These are phyloP conservation scores for Colinus virginianus DNA, from an alignment of 2,113 vertebrate species.

Conservation along the genomic window DNA sequence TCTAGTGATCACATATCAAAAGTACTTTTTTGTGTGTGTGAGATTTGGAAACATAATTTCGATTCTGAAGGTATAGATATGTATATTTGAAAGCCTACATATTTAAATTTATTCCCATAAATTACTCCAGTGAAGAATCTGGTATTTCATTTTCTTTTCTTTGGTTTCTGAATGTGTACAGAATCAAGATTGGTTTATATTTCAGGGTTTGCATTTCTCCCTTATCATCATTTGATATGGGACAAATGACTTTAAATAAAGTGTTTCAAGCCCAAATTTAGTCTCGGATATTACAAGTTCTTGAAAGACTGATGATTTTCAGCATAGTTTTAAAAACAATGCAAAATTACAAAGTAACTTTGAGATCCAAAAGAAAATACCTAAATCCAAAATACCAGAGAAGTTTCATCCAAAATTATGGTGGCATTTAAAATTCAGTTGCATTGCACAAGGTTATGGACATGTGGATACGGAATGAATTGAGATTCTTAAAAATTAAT, in stretches of 20 bases:
- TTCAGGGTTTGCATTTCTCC: neutral
- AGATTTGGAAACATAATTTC: neutral
- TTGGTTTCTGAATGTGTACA: neutral
- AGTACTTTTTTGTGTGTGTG: neutral
- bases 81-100: neutral
- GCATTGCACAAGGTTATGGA: neutral
- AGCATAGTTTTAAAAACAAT: neutral
- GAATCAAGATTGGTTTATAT: neutral
- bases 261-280: neutral
- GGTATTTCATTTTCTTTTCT: neutral
- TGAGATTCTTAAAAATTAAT: neutral
- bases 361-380: neutral
- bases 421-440: neutral
- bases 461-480: neutral
- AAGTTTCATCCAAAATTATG: neutral
- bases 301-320: rapidly evolving
- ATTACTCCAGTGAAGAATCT: neutral
- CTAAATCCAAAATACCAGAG: neutral
- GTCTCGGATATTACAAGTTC: neutral
- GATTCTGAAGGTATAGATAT: neutral
- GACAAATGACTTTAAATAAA: neutral
- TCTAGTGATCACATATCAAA: neutral
- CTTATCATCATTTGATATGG: neutral
- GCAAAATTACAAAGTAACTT: neutral
- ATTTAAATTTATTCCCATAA: neutral